Conservation (phyloP, 2,888 invertebrate genomes). For the Epirrhoe alternata region DNA sequence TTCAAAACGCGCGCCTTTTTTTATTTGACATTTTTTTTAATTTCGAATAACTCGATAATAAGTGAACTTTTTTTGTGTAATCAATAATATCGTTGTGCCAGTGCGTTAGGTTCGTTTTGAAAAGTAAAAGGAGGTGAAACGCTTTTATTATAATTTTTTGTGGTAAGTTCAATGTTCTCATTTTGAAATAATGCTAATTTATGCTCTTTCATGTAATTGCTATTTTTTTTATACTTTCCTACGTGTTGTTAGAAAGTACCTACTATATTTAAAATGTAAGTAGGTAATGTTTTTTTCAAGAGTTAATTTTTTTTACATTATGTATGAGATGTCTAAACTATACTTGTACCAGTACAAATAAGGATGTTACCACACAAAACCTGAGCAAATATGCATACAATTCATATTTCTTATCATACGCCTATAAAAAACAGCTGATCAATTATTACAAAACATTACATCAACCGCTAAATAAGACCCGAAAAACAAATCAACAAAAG, state of each 20-base stretch:
- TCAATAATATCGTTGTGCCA: slow-evolving; percentile 30
- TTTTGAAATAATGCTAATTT: slow-evolving; percentile 19
- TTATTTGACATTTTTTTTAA: slow-evolving; percentile 31
- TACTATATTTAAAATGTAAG: background rate
- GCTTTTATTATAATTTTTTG: slow-evolving; percentile 57
- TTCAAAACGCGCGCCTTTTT: slow-evolving; percentile 56
- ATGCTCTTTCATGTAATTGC: slow-evolving; percentile 10
- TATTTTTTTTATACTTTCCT: slow-evolving; percentile 5
- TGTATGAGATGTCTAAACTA: too few species aligned
- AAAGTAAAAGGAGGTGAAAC: slow-evolving; percentile 79
- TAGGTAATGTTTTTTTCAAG: too few species aligned
- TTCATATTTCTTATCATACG: background rate
- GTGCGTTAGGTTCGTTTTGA: slow-evolving; percentile 41
- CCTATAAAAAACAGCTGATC: slow-evolving; percentile 4
- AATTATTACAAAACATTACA: slow-evolving; percentile 29
- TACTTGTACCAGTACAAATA: too few species aligned
- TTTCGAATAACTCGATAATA: slow-evolving; percentile 33
- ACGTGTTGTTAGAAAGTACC: slow-evolving; percentile 6
- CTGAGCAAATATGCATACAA: background rate
- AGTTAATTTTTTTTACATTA: too few species aligned
- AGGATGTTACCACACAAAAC: background rate
- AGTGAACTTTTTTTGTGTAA: slow-evolving; percentile 48
- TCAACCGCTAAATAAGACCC: slow-evolving; percentile 28
- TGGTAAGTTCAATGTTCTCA: slow-evolving; percentile 56
- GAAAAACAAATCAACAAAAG: slow-evolving; percentile 33